Evolutionary conservation across 1,140 invertebrate species (phyloP).

Genomic region (Physella acuta): DNA sequence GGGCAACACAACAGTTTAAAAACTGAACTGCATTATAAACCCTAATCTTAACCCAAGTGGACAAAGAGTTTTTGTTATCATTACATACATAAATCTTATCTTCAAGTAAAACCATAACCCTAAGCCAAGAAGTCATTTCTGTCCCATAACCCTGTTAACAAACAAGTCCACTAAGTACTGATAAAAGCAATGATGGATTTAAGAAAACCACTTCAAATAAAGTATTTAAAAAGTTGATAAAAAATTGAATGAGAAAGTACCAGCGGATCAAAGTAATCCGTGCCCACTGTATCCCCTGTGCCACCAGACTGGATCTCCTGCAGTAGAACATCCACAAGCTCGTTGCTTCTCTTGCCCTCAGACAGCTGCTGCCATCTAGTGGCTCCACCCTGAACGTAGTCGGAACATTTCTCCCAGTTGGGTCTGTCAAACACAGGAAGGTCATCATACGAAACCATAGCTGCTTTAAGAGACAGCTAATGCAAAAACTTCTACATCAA

Average conservation of each 20-base stretch:
- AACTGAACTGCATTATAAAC: neutral
- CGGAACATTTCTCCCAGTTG: conserved; percentile 56
- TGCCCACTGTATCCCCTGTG: conserved; percentile 41
- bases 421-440: conserved; percentile 42
- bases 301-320: conserved; percentile 51
- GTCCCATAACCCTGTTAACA: too few relatives aligned
- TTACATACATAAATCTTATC: neutral
- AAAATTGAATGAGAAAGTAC: conserved; percentile 28
- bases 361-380: conserved; percentile 55
- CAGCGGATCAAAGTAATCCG: conserved; percentile 57
- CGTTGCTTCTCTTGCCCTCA: conserved; percentile 53
- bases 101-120: too few relatives aligned
- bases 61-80: neutral
- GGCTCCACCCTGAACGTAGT: conserved; percentile 52
- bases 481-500: too few relatives aligned
- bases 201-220: neutral
- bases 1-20: neutral
- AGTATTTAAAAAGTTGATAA: neutral
- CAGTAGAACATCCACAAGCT: conserved; percentile 54
- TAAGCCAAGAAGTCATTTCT: too few relatives aligned
- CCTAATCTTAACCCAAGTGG: too few relatives aligned
- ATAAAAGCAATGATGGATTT: too few relatives aligned
- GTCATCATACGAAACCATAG: too few relatives aligned
- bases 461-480: too few relatives aligned
- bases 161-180: neutral